Evolutionary conservation across 1,140 invertebrate genomes (phyloP).

Genomic region (Megathymus violae): DNA sequence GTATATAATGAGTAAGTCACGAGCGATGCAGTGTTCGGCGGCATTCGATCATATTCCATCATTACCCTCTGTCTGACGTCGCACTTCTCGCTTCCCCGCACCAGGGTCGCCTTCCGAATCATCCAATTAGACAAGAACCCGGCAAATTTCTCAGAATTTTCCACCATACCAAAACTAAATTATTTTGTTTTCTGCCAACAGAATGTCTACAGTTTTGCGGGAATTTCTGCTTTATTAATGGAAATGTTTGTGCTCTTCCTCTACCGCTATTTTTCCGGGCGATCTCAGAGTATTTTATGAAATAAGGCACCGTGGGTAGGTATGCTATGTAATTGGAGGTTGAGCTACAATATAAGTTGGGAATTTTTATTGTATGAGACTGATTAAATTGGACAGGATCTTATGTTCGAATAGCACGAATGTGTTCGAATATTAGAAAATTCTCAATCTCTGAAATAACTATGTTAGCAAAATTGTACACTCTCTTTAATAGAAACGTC

Average conservation of each 20-base stretch:
- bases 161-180: slow-evolving; percentile 19
- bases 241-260: slow-evolving; percentile 15
- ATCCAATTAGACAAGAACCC: slow-evolving; percentile 20
- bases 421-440: background rate
- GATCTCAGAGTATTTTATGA: slow-evolving; percentile 11
- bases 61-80: background rate
- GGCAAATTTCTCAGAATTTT: slow-evolving; percentile 21
- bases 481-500: too few relatives aligned
- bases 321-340: slow-evolving; percentile 10
- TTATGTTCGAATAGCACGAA: too few relatives aligned
- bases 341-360: slow-evolving; percentile 1
- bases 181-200: slow-evolving; percentile 21
- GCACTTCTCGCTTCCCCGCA: background rate
- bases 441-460: background rate
- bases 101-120: slow-evolving; percentile 3
- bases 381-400: background rate
- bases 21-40: background rate
- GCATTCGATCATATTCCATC: slow-evolving; percentile 3
- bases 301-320: slow-evolving; percentile 10
- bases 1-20: background rate
- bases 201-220: slow-evolving; percentile 25
- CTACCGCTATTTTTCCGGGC: slow-evolving; percentile 11
- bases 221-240: slow-evolving; percentile 25
- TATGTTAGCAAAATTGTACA: too few relatives aligned
- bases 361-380: slow-evolving; percentile 2